Base-by-base conservation (phyloP, 2,113 vertebrate species). In the Lycocorax pyrrhopterus region DNA sequence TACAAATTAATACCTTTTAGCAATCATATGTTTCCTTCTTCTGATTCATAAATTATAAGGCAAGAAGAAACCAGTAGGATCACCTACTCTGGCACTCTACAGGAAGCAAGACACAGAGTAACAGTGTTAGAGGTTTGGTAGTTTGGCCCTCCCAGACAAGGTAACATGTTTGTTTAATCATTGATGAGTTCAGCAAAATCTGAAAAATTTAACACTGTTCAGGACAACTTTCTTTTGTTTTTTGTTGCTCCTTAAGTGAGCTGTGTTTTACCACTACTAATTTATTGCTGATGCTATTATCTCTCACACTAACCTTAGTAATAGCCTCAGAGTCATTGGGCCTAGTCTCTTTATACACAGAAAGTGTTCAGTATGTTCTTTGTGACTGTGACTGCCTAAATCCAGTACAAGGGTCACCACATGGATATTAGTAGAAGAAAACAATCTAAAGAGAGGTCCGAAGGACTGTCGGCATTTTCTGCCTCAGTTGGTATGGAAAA, bases 11-110 rank as follows among this genome's bases (percentile, higher is more conserved):
- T 95, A 81, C 87, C 91, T 89, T 83, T 87, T 88, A 84, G 41
- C 5, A 0, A 41, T 93, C 63, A 66, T 89, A 83, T 94, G 71
- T 88, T 96, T 97, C 95, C 91, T 94, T n/a, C 66, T 89, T 94
- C 72, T 96, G 93, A 96, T 96, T 96, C 93, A 96, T 88, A 94
- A 96, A 96, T 95, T 94, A 86, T 51, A 91, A 91, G 75, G 87
- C 79, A 52, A 89, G 90, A 87, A 85, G 77, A 60, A 96, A 87
- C 91, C 75, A 74, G 85, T 74, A 96, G 68, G 82, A 32, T 95
- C 63, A 88, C 83, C 35, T 88, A 18, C 63, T 77, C 43, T 89
- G 49, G 10, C 75, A 69, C 72, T 35, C 37, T 77, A 16, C 82
- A 83, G 93, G 87, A 94, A 95, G 39, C 37, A 93, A 64, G n/a